Evolutionary conservation across 1,140 invertebrate species (phyloP), one percentile per base, ranked within the genome.

Genomic region (Pemphigus obesinymphae): DNA sequence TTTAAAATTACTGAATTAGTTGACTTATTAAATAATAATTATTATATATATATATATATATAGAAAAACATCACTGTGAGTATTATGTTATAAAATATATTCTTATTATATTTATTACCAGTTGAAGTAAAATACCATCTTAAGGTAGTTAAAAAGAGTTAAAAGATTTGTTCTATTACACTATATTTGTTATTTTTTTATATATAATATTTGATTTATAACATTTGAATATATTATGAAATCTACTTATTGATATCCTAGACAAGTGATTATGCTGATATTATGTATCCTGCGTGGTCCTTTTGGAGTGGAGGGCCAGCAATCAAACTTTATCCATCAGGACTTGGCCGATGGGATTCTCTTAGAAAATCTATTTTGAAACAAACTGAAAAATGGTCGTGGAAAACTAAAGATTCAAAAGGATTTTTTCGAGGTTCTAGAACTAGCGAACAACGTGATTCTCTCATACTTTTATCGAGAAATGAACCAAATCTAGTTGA

Each of bases 251-350:
- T 84, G 82, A 85, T 89, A 87, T 61, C 84, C 37, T 68, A 94
- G 91, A 94, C 92, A 20, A 85, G 87, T 68, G 91, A 95, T 23
- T 95, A 96, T 87, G 90, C 90, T 86, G 97, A 99, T 86, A 97
- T 99, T 82, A 95, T 93, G 90, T 99, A 98, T 89, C 97, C 97
- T 68, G 94, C 97, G 0, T 99, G 97, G 97, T 93, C 94, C 43
- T 99, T 99, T 88, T 98, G 96, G 96, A 95, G 96, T 88, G 97
- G 97, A 63, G 97, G 97, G 2, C 97, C 97, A 58, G 97, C 97
- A 4, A 97, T 98, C 84, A 92, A 92, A 63, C 87, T 97, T 10
- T 97, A 98, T 89, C 97, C 97, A 0, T 93, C 90, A 76, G 97
- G 97, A 50, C 90, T 99, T 78, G 97, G 97, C 0, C 88, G 95